phyloP scores from a whole-genome alignment of 2,888 invertebrate genomes.

The Cryptus viduatorius region DNA sequence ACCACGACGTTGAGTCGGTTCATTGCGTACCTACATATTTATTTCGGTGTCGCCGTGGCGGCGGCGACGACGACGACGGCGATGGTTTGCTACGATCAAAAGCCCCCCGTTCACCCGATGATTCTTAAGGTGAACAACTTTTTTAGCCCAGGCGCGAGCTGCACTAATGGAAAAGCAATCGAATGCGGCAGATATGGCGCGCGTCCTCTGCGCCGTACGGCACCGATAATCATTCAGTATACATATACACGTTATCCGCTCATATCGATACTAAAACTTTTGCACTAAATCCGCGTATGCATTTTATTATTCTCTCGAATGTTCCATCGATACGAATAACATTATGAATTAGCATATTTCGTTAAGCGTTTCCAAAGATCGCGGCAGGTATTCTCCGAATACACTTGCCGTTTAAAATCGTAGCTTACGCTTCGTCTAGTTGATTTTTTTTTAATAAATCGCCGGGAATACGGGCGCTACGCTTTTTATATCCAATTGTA shows the following conservation, averaged over 20 bases:
- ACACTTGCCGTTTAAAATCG: background rate
- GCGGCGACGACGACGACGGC: background rate
- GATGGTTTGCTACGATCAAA: background rate
- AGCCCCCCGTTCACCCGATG: background rate
- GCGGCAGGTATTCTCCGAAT: too few relatives aligned
- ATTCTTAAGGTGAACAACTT: slow-evolving; percentile 38
- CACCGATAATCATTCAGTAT: background rate
- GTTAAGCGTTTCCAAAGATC: too few relatives aligned
- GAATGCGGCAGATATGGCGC: background rate
- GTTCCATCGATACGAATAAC: too few relatives aligned
- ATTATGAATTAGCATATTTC: too few relatives aligned
- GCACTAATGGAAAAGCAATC: slow-evolving; percentile 34
- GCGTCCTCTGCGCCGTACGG: background rate
- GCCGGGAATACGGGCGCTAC: background rate
- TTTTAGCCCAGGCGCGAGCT: slow-evolving; percentile 10
- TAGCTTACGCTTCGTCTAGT: background rate
- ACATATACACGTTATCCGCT: too few relatives aligned
- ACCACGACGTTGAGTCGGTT: slow-evolving; percentile 37
- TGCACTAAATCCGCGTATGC: too few relatives aligned
- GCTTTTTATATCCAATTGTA: background rate
- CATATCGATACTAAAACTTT: too few relatives aligned
- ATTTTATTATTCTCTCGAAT: too few relatives aligned
- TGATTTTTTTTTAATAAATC: background rate
- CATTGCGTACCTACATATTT: slow-evolving; percentile 32
- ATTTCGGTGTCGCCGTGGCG: slow-evolving; percentile 17